These are phyloP conservation scores for Heterotis niloticus DNA, from an alignment of 2,113 vertebrate species.

Conservation along the genomic window DNA sequence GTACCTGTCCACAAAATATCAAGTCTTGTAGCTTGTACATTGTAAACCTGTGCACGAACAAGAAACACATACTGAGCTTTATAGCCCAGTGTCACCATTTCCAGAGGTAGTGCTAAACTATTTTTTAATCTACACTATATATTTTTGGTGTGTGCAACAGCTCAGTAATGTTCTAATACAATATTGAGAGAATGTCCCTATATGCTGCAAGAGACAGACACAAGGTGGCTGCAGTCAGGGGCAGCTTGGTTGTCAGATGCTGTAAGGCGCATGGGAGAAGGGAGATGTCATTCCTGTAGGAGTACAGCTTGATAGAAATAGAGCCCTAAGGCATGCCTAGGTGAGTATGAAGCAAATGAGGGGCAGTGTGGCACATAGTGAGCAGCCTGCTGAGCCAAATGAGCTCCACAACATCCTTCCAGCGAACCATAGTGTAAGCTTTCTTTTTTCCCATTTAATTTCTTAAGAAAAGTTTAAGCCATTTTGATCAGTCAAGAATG, in stretches of 20 bases:
- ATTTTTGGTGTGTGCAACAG: background rate
- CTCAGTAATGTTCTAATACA: background rate
- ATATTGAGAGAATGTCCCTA: background rate
- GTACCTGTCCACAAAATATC: too few relatives aligned
- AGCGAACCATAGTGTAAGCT: too few relatives aligned
- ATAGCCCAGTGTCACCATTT: too few relatives aligned
- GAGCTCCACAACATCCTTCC: too few relatives aligned
- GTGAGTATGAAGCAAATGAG: constrained; percentile 61
- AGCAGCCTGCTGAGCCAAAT: background rate
- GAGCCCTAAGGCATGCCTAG: constrained; percentile 64
- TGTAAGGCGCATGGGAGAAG: constrained; percentile 62
- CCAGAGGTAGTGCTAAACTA: too few relatives aligned
- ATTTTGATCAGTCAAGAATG: too few relatives aligned
- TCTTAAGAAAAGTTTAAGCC: too few relatives aligned
- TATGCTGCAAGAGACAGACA: background rate
- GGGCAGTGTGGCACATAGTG: constrained; percentile 53
- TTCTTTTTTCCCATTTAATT: too few relatives aligned
- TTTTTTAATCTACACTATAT: too few relatives aligned
- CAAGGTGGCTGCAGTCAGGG: constrained; percentile 38
- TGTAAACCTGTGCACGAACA: too few relatives aligned
- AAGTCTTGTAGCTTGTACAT: too few relatives aligned
- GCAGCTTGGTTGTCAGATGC: constrained; percentile 45
- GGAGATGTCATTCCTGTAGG: constrained; percentile 69
- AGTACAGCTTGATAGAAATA: constrained; percentile 59
- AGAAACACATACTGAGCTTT: too few relatives aligned